phyloP scores from a whole-genome alignment of 2,888 invertebrate genomes.

The Pyrocoelia pectoralis region DNA sequence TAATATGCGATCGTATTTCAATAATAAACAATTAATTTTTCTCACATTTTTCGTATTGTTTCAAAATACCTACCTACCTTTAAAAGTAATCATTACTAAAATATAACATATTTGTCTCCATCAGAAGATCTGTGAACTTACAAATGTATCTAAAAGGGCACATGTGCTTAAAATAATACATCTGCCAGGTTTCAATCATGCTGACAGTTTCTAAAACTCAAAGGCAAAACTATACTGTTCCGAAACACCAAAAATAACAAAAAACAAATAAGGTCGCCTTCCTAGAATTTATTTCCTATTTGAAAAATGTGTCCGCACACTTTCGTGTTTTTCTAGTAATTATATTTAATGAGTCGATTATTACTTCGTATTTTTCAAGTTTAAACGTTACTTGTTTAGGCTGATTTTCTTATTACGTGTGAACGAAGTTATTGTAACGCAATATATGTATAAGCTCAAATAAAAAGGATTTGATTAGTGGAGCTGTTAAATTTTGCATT shows the following conservation, averaged over 20 bases:
- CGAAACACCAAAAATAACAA: conserved; percentile 56
- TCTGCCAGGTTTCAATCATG: conserved; percentile 59
- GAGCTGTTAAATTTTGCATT: no score
- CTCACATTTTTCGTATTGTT: not conserved
- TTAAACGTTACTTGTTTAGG: conserved; percentile 9
- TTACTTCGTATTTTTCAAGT: conserved; percentile 34
- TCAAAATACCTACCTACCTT: not conserved
- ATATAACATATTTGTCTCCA: conserved; percentile 14
- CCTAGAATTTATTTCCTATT: conserved; percentile 44
- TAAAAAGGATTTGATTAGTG: no score
- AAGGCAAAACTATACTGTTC: conserved; percentile 43
- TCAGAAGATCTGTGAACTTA: conserved; percentile 23
- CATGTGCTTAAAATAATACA: conserved; percentile 60
- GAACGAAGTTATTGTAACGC: not conserved
- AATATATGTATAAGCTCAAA: no score
- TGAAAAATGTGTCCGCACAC: conserved; percentile 53
- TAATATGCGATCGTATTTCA: no score
- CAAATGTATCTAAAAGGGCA: conserved; percentile 45
- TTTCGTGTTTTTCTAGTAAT: conserved; percentile 47
- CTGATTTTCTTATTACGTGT: not conserved
- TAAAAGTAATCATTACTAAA: not conserved
- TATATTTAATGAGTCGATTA: conserved; percentile 42
- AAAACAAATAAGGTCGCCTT: conserved; percentile 40
- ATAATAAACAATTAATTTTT: not conserved
- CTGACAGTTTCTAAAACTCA: conserved; percentile 49